Percentiles rank a stretch among this genome's conserved stretches.
These are phyloP conservation scores for Dendroctonus valens DNA, from an alignment of 1,140 invertebrate species.

Conservation along the genomic window DNA sequence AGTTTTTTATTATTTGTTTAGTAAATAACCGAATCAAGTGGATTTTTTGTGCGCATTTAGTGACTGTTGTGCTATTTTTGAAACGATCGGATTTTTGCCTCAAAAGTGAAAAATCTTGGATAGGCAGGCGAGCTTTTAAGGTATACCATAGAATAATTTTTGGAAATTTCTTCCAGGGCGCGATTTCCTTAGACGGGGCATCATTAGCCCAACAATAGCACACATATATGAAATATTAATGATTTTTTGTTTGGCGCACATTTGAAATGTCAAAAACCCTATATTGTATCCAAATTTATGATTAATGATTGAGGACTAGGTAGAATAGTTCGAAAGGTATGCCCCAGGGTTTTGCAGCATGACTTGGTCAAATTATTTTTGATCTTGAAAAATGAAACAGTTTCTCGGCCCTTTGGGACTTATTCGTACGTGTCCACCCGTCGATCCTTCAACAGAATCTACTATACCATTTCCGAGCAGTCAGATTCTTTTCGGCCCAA, in stretches of 20 bases:
- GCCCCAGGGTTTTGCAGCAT: constrained; percentile 45
- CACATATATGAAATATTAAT: constrained; percentile 49
- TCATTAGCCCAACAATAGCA: constrained; percentile 44
- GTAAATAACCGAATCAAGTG: not conserved
- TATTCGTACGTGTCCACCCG: constrained; percentile 14
- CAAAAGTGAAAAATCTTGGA: not conserved
- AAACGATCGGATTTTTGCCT: constrained; percentile 4
- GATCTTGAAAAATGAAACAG: constrained; percentile 44
- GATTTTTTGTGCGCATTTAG: constrained; percentile 10
- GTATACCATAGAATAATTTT: not conserved
- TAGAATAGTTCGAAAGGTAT: constrained; percentile 36
- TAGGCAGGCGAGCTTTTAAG: constrained; percentile 4
- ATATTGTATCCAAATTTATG: constrained; percentile 48
- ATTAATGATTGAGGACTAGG: constrained; percentile 44
- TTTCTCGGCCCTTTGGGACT: constrained; percentile 34
- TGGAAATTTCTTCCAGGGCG: too few species aligned
- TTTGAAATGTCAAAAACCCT: constrained; percentile 48
- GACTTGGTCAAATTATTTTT: constrained; percentile 43
- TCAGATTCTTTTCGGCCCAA: constrained; percentile 43
- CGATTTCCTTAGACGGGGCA: constrained; percentile 22
- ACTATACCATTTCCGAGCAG: constrained; percentile 41
- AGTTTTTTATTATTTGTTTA: constrained; percentile 31
- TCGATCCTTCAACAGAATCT: constrained; percentile 43
- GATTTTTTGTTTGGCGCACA: constrained; percentile 47
- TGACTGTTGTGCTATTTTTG: constrained; percentile 17